Conservation (phyloP, 2,797 vertebrate genomes). For the Podarcis lilfordi region DNA sequence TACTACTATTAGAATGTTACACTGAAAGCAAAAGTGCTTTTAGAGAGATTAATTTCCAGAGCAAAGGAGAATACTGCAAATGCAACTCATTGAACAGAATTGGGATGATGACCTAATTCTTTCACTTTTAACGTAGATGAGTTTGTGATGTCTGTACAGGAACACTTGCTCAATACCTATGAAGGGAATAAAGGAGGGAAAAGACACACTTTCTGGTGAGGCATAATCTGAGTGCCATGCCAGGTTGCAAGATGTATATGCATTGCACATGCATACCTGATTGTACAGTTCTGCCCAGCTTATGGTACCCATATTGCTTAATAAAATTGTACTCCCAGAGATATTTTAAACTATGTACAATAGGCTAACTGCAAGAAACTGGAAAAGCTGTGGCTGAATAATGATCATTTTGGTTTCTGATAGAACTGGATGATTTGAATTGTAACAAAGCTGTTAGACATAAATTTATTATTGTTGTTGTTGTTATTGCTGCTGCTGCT, state of each 20-base stretch:
- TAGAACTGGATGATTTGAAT: not conserved
- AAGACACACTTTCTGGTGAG: not conserved
- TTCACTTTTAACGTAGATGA: slow-evolving; percentile 14
- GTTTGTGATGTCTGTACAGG: slow-evolving; percentile 28
- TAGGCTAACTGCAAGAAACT: not conserved
- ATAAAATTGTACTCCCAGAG: not conserved
- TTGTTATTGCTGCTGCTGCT: not conserved
- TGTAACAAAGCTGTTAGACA: not conserved
- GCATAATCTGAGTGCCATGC: not conserved
- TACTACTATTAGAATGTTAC: slow-evolving; percentile 66
- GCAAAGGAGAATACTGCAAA: slow-evolving; percentile 47
- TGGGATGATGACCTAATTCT: slow-evolving; percentile 46
- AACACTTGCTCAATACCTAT: not conserved
- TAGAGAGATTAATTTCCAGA: slow-evolving; percentile 67
- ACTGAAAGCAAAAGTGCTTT: slow-evolving; percentile 64
- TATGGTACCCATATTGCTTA: not conserved
- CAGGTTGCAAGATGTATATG: not conserved
- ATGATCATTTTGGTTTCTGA: not conserved
- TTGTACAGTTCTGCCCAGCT: not conserved
- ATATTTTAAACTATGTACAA: not conserved
- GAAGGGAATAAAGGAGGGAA: slow-evolving; percentile 8
- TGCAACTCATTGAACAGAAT: slow-evolving; percentile 47
- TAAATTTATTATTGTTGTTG: not conserved
- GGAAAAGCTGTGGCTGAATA: not conserved
- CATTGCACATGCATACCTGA: not conserved